Conservation (phyloP, 1,140 invertebrate genomes). For the Holotrichia oblita region DNA sequence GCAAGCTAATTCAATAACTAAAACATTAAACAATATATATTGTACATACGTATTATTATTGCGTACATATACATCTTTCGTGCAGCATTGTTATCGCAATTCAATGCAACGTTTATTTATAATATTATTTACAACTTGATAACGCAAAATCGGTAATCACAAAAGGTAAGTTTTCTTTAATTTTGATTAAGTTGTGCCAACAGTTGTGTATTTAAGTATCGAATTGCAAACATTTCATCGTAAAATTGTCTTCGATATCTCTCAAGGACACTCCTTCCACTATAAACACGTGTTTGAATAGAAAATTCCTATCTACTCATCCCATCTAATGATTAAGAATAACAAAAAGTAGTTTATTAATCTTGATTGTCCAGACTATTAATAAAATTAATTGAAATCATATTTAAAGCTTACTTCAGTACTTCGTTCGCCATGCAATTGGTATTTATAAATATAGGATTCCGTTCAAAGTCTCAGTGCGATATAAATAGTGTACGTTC, state of each 20-base stretch:
- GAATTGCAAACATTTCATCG: background rate
- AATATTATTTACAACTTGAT: background rate
- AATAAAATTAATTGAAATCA: background rate
- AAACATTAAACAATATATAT: too few relatives aligned
- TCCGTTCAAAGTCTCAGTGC: background rate
- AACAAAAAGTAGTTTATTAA: background rate
- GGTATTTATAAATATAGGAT: conserved; percentile 6
- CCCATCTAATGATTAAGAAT: background rate
- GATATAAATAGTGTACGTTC: background rate
- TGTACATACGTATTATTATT: too few relatives aligned
- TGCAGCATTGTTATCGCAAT: background rate
- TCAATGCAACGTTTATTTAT: background rate
- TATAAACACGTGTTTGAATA: background rate
- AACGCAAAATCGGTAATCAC: background rate
- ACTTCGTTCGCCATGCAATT: background rate
- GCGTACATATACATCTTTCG: background rate
- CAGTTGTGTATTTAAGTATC: background rate
- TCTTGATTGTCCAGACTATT: background rate
- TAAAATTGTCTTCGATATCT: background rate
- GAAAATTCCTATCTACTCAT: background rate
- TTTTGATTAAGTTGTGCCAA: background rate
- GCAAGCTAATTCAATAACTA: too few relatives aligned
- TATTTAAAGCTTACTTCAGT: background rate
- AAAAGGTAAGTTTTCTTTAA: background rate
- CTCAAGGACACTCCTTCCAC: background rate